Evolutionary conservation across 2,888 invertebrate species (phyloP), one percentile per base, ranked within the genome.

Genomic region (Drosophila falleni): DNA sequence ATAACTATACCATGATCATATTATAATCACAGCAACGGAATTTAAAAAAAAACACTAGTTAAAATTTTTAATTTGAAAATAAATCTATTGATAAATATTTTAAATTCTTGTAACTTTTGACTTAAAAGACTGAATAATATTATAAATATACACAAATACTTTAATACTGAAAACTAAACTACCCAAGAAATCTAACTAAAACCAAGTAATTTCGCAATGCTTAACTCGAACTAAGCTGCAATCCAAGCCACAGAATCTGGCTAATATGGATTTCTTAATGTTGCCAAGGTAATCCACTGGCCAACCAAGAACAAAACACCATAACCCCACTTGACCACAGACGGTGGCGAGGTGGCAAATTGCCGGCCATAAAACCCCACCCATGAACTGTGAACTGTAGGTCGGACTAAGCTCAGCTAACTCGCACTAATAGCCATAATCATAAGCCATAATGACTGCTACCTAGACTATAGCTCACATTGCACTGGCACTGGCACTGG

Each of bases 381-480:
- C 15, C 42, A 33, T 50, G 49, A 70, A 59, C 79, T 63, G 62
- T 42, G 53, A 68, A 62, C 49, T 69, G 63, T 26, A 35, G 74
- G 59, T 47, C 35, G 54, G 49, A 46, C 55, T 75, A 73, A 79
- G 75, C 76, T 61, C 66, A 70, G 73, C 73, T 78, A 71, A 76
- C 76, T 73, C 70, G 76, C 76, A 80, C 82, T 85, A 87, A 87
- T 87, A 85, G 84, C 87, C 87, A 76, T 85, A 85, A 85, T 85
- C 87, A 85, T 82, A 87, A 80, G 85, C 84, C 85, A 87, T 84
- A 87, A 84, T 87, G 82, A 87, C 85, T 87, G 62, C 59, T 69
- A 67, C 56, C 62, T 66, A 63, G 74, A 71, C 71, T 54, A 68
- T 68, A 73, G 75, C 76, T 79, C 76, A 79, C 23, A 67, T 76